These are phyloP conservation scores for Xyrichtys novacula DNA, from an alignment of 2,797 vertebrate species.

Conservation along the genomic window DNA sequence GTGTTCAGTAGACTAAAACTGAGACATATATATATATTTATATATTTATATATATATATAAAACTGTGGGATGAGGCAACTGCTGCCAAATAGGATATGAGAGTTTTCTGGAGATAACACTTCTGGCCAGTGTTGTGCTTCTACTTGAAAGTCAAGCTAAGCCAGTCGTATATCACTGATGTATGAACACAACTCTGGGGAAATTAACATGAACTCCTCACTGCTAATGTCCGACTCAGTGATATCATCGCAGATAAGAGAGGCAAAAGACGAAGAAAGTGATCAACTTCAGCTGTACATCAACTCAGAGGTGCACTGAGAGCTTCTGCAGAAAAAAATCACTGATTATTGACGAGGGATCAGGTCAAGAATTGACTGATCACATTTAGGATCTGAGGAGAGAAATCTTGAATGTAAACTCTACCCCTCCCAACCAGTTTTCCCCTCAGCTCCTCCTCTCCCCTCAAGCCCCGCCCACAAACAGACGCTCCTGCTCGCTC, in stretches of 20 bases:
- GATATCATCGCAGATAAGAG: slow-evolving; percentile 13
- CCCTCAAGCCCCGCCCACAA: too few species aligned
- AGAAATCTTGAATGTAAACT: too few species aligned
- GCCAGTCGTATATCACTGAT: slow-evolving; percentile 2
- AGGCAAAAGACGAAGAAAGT: not conserved
- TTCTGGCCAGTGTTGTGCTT: slow-evolving; percentile 19
- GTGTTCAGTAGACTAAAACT: slow-evolving; percentile 64
- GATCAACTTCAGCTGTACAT: not conserved
- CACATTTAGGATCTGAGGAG: too few species aligned
- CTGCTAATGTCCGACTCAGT: not conserved
- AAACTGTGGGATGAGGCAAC: slow-evolving; percentile 48
- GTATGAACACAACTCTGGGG: slow-evolving; percentile 11
- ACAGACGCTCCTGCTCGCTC: too few species aligned
- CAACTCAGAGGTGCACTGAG: too few species aligned
- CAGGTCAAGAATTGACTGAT: too few species aligned
- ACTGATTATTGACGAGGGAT: too few species aligned
- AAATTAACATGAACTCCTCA: slow-evolving; percentile 14
- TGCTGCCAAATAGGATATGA: slow-evolving; percentile 44
- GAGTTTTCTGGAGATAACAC: slow-evolving; percentile 23
- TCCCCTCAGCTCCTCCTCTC: too few species aligned
- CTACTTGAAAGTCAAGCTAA: slow-evolving; percentile 35
- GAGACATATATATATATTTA: slow-evolving; percentile 68
- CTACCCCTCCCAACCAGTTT: too few species aligned
- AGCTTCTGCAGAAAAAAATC: too few species aligned
- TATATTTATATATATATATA: too few species aligned